Base-by-base conservation (phyloP, 2,888 invertebrate species). In the Chloromyia formosa region DNA sequence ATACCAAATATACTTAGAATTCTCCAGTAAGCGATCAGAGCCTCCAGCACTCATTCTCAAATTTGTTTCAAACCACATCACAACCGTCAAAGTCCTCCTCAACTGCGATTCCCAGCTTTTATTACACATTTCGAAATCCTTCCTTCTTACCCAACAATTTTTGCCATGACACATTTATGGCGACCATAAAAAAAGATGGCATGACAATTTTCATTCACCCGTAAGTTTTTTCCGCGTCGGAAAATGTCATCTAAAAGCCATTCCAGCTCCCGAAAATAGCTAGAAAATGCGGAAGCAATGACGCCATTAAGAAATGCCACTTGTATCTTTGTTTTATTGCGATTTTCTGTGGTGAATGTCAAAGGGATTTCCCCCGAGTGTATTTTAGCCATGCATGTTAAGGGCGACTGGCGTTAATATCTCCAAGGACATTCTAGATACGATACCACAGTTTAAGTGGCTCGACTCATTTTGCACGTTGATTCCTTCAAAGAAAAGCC, bases 221-320 rank as follows among this genome's bases (percentile, higher is more conserved):
- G 60, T 0, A 35, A 62, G 35, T 45, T 60, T 27, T n/a, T 62
- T 20, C 20, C 35, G 49, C 49, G 16, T n/a, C 35, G 27, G 35
- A 73, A 62, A 73, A 73, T 73, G 73, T 73, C 73, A 73, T 73
- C 62, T 62, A 27, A 73, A 73, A 73, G 20, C 64, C 73, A 62
- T 73, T 62, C 14, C 7, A 7, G 20, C 12, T 53, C 5, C 12
- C n/a, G 49, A 54, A 62, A 64, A 73, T 64, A 62, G 62, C 20
- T 18, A 9, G 42, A 64, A 73, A 73, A 73, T 62, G 73, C 35
- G 62, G 62, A 73, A 62, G 60, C 22, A 62, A 62, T 49, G 27
- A 7, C 40, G 4, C 45, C 73, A 73, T 73, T 73, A 73, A 54
- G 20, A 73, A 62, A 73, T 64, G 62, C 61, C 62, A 71, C 54